Percentiles rank a stretch among this genome's conserved stretches.
phyloP scores from a whole-genome alignment of 2,888 invertebrate genomes.

The Lathronympha strigana region DNA sequence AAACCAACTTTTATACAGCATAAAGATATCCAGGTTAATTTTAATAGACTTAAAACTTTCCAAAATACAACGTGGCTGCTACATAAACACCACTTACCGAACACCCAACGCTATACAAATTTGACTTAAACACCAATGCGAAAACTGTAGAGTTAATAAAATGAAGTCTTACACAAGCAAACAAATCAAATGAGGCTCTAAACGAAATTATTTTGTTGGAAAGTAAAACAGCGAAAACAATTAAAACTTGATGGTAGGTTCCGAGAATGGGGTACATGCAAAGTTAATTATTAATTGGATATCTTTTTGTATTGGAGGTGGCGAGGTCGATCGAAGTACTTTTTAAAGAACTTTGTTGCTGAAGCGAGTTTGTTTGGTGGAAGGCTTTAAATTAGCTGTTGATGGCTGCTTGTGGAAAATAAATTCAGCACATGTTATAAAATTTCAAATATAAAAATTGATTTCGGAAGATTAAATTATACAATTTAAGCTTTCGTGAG shows the following conservation, averaged over 20 bases:
- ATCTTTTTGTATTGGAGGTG: constrained; percentile 30
- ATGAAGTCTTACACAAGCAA: constrained; percentile 46
- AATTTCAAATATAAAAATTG: too few relatives aligned
- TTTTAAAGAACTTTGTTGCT: constrained; percentile 19
- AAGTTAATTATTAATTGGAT: constrained; percentile 42
- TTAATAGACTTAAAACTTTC: constrained; percentile 26
- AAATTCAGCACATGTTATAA: too few relatives aligned
- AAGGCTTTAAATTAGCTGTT: background rate
- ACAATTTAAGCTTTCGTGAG: too few relatives aligned
- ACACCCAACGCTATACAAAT: constrained; percentile 38
- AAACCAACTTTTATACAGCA: background rate
- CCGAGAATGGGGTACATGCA: constrained; percentile 44
- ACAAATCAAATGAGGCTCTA: constrained; percentile 49
- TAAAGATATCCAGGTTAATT: constrained; percentile 10
- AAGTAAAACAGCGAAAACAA: constrained; percentile 51
- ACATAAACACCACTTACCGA: constrained; percentile 13
- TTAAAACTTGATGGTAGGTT: constrained; percentile 52
- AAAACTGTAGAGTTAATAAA: constrained; percentile 48
- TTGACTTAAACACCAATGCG: constrained; percentile 45
- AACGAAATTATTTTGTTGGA: constrained; percentile 50
- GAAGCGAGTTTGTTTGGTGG: background rate
- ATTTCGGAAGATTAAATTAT: too few relatives aligned
- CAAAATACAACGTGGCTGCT: constrained; percentile 10
- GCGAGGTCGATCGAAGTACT: constrained; percentile 10
- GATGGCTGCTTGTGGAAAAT: background rate